Evolutionary conservation across 2,888 invertebrate species (phyloP).

Genomic region (Torymus auratus): DNA sequence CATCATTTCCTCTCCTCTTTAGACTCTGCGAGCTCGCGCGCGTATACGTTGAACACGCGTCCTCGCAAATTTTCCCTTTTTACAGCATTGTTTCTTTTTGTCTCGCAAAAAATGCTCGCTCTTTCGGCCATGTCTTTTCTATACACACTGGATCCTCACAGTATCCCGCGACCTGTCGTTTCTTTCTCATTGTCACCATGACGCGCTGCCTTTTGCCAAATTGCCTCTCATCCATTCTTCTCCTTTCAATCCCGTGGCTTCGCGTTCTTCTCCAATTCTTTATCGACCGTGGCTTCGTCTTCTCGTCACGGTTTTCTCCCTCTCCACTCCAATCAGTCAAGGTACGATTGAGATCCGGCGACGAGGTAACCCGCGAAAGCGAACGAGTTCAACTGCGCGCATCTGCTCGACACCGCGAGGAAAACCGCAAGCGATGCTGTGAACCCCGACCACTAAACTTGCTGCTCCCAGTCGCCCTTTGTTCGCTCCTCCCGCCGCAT

Average conservation of each 20-base stretch:
- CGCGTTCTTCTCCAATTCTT: neutral
- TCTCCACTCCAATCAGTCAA: conserved; percentile 16
- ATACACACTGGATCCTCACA: neutral
- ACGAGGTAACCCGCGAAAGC: conserved; percentile 14
- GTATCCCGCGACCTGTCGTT: neutral
- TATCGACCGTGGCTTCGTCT: neutral
- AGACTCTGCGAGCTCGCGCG: neutral
- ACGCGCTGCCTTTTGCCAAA: neutral
- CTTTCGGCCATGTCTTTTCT: neutral
- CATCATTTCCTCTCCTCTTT: neutral
- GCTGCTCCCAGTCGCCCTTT: no score
- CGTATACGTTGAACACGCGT: neutral
- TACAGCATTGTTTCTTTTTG: conserved; percentile 4
- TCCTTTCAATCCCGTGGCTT: neutral
- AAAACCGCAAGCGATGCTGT: neutral
- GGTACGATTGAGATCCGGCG: conserved; percentile 21
- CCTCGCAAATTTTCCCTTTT: neutral
- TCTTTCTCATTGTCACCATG: neutral
- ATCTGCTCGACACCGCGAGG: neutral
- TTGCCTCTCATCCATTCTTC: conserved; percentile 8
- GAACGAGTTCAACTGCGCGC: conserved; percentile 20
- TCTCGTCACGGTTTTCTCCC: no score
- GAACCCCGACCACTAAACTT: no score
- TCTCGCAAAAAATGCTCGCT: neutral
- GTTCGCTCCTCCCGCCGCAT: no score